Base-by-base conservation (phyloP, 2,888 invertebrate species). In the Drosophila sordidula region DNA sequence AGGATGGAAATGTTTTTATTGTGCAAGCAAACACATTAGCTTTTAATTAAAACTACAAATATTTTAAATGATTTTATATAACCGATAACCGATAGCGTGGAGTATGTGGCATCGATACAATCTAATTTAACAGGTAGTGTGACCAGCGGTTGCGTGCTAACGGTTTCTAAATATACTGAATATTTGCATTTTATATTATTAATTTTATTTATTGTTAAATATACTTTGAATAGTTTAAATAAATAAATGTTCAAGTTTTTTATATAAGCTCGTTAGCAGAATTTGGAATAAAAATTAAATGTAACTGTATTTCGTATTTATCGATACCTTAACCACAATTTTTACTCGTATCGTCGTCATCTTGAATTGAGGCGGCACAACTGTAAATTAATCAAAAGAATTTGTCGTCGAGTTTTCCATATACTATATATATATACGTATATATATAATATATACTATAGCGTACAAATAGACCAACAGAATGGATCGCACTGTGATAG, bases 401-500 rank as follows among this genome's bases (percentile, higher is more conserved):
- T 4, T 25, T 1, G 32, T 26, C 4, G 1, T 26, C 1, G 18
- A 18, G 12, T 3, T 34, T 34, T 32, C 12, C 4, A n/a, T n/a
- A n/a, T n/a, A n/a, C n/a, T n/a, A n/a, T n/a, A n/a, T n/a, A n/a
- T n/a, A n/a, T n/a, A n/a, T n/a, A n/a, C n/a, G n/a, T n/a, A n/a
- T n/a, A n/a, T n/a, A n/a, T n/a, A n/a, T n/a, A n/a, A n/a, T n/a
- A n/a, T n/a, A n/a, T n/a, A n/a, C n/a, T n/a, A n/a, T n/a, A n/a
- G n/a, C 11, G 18, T 18, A n/a, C 0, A 22, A 16, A 22, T 22
- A 16, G 1, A 2, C 6, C n/a, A 34, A 4, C 1, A n/a, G 38
- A 22, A 92, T 91, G 90, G 91, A 92, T 71, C 89, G 91, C 9
- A 90, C 90, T 25, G 67, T 89, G 1, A 90, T 92, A 14, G 90